Evolutionary conservation across 2,113 vertebrate genomes (phyloP), one percentile per base, ranked within the genome.

Genomic region (Lathamus discolor): DNA sequence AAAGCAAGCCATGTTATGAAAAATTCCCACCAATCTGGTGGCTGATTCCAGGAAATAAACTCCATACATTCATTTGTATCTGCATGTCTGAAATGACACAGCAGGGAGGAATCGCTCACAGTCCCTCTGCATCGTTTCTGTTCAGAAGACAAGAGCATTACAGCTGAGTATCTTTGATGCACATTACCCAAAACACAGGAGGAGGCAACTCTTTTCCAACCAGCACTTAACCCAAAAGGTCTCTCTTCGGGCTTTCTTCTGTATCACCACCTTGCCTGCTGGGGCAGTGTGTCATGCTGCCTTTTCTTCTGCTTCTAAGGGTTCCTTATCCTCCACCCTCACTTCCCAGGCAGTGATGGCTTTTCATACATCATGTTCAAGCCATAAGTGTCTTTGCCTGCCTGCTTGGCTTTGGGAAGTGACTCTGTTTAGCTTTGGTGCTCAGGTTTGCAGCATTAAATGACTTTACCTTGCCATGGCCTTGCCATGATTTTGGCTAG

Each of bases 81-180:
- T 44, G 3, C 10, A 7, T 55, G 39, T 25, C 75, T 93, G 29
- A 48, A 54, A 55, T 29, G 84, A n/a, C 12, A 39, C 17, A 78
- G 13, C 57, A 80, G 18, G 29, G 15, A 83, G 44, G 35, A 88
- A 57, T 77, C 22, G 44, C 15, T 37, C 44, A 14, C 23, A 48
- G 27, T 44, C 18, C 11, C 28, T 41, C 8, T 11, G 23, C 0
- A 0, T 7, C 48, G 1, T 57, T 92, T 90, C 44, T 3, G 0
- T 86, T 70, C 68, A 37, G 63, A 52, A 5, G 68, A 72, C 51
- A 37, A 41, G 48, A 63, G 18, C 39, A 29, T 84, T 67, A 22
- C 18, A 17, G 29, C 2, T 46, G 48, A 5, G 2, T 43, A 20
- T 48, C 46, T 80, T 61, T 77, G 64, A 77, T 33, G 31, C 6